phyloP scores from a whole-genome alignment of 1,140 invertebrate genomes.

The Piezodorus guildinii region DNA sequence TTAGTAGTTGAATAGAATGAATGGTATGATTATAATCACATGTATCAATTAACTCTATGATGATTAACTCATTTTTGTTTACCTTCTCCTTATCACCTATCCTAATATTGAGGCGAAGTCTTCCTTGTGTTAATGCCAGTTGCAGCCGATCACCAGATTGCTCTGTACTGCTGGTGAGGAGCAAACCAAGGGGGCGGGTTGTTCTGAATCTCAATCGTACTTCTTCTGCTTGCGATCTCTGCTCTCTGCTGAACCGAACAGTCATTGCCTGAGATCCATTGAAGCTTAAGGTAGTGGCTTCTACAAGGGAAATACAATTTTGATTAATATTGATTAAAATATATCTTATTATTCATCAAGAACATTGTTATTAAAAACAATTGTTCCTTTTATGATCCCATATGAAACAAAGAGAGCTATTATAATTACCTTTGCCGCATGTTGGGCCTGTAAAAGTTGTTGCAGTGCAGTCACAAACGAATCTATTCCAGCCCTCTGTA shows the following conservation, averaged over 20 bases:
- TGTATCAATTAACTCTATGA: neutral
- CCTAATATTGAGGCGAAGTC: constrained; percentile 65
- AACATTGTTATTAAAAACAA: no score
- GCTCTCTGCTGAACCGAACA: constrained; percentile 64
- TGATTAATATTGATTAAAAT: no score
- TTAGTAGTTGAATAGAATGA: no score
- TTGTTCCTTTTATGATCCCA: no score
- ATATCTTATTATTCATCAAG: no score
- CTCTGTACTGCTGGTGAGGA: constrained; percentile 62
- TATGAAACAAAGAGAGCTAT: no score
- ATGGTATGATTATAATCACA: no score
- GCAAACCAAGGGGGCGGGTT: constrained; percentile 54
- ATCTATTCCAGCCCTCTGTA: constrained; percentile 90
- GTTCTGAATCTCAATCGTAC: constrained; percentile 80
- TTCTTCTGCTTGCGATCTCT: constrained; percentile 83
- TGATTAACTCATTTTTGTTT: constrained; percentile 19
- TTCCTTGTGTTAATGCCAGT: constrained; percentile 66
- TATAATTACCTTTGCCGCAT: constrained; percentile 66
- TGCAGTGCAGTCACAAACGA: constrained; percentile 86
- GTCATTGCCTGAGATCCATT: constrained; percentile 81
- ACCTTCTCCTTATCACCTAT: constrained; percentile 80
- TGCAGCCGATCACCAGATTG: constrained; percentile 68
- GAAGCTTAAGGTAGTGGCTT: constrained; percentile 74
- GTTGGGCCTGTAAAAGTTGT: constrained; percentile 83
- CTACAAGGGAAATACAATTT: constrained; percentile 36